Evolutionary conservation across 2,113 vertebrate genomes (phyloP).

Genomic region (Percopsis transmontana): DNA sequence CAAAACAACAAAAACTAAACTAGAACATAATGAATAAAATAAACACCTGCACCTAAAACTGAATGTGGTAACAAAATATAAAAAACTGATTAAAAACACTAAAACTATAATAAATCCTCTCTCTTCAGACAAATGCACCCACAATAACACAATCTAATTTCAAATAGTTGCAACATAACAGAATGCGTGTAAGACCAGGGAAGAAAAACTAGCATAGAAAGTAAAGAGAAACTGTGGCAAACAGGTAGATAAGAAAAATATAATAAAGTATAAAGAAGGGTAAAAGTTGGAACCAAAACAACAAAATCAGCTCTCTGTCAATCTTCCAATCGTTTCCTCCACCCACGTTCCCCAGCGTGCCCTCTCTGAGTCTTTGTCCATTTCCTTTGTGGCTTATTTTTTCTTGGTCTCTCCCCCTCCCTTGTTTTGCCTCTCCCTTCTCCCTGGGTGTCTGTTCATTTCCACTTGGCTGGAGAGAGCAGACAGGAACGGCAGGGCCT

Average conservation of each 20-base stretch:
- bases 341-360: slow-evolving; percentile 6
- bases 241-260: slow-evolving; percentile 10
- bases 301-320: slow-evolving; percentile 30
- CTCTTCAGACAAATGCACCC: not conserved
- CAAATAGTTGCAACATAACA: slow-evolving; percentile 2
- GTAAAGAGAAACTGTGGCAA: not conserved
- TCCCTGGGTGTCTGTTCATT: slow-evolving; percentile 28
- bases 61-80: not conserved
- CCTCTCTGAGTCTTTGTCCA: slow-evolving; percentile 21
- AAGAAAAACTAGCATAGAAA: not conserved
- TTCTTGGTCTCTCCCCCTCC: not conserved
- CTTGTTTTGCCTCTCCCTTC: not conserved
- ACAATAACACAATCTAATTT: slow-evolving; percentile 15
- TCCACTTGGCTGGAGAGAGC: slow-evolving; percentile 40
- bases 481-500: slow-evolving; percentile 4
- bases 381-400: slow-evolving; percentile 3
- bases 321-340: slow-evolving; percentile 29
- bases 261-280: not conserved
- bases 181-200: not conserved
- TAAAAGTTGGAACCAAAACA: slow-evolving; percentile 3
- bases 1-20: too few relatives aligned
- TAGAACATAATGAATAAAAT: too few relatives aligned
- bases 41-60: too few relatives aligned
- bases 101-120: not conserved
- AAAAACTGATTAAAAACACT: not conserved